Conservation (phyloP, 2,888 invertebrate genomes). For the Phengaris alcon region DNA sequence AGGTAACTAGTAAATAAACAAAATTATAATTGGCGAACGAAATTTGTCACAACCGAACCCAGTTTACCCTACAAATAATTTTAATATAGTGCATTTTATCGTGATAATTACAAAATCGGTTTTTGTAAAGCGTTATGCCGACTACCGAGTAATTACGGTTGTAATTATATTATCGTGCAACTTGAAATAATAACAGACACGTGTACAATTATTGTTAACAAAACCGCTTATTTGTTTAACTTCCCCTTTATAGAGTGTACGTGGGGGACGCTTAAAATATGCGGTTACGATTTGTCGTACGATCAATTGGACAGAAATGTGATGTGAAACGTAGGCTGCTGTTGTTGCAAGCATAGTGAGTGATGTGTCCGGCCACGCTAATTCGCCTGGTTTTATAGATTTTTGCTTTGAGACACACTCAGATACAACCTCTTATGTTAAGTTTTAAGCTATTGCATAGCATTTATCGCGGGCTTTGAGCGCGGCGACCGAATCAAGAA, state of each 20-base stretch:
- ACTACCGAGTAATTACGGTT: neutral
- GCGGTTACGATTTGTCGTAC: conserved; percentile 28
- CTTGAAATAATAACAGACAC: conserved; percentile 32
- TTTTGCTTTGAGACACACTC: no score
- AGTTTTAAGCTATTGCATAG: no score
- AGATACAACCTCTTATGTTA: no score
- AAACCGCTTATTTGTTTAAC: conserved; percentile 35
- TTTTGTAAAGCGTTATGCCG: neutral
- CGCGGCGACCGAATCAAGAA: no score
- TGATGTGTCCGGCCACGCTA: no score
- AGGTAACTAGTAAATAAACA: no score
- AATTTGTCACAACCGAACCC: no score
- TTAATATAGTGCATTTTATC: neutral
- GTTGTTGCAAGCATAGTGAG: no score
- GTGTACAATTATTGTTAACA: conserved; percentile 33
- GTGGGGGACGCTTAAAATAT: conserved; percentile 25
- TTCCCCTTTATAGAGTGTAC: conserved; percentile 22
- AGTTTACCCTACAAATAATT: no score
- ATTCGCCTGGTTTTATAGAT: no score
- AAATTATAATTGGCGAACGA: no score
- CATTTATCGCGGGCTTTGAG: no score
- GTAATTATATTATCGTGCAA: conserved; percentile 16
- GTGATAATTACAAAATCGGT: neutral
- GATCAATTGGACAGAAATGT: neutral
- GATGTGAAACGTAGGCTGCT: neutral